Evolutionary conservation across 2,797 vertebrate species (phyloP), one percentile per base, ranked within the genome.

Genomic region (Heliangelus exortis): DNA sequence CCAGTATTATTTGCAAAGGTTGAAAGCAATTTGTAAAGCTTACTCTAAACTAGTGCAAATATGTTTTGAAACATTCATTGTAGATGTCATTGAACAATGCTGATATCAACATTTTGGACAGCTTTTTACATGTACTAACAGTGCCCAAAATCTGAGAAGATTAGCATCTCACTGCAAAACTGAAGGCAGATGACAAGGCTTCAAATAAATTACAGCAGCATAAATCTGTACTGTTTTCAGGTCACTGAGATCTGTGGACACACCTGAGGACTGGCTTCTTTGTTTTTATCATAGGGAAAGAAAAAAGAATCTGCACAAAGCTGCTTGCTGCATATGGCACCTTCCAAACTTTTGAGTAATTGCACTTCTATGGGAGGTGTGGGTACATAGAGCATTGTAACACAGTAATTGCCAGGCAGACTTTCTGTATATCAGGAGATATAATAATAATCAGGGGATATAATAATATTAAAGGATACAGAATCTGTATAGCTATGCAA

Each of bases 71-170:
- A 96, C 84, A 72, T 95, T 96, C 95, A 94, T 94, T 96, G 92
- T 96, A 96, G 96, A 94, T 95, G 88, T 96, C 97, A 95, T 87
- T 87, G 93, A 96, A 95, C 92, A 94, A 96, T 26, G 90, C 82
- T 92, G 95, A 92, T 96, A 95, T 92, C 95, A 97, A 96, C 88
- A 87, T 91, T 97, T 96, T 95, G 85, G 97, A 98, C 97, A 97
- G 96, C 95, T 96, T 98, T 97, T 97, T 97, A 81, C 96, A 81
- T 96, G 96, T 94, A 95, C 96, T 96, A 97, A 97, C 96, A 92
- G 95, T 91, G 92, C 96, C 97, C 95, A 96, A 97, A 96, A 96
- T 93, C 95, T 97, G 96, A 96, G 92, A 95, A 97, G 97, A 97
- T 97, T 97, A 97, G 85, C 95, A 92, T 93, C 94, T 96, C 87